Evolutionary conservation across 2,113 vertebrate genomes (phyloP).

Genomic region (Ifrita kowaldi): DNA sequence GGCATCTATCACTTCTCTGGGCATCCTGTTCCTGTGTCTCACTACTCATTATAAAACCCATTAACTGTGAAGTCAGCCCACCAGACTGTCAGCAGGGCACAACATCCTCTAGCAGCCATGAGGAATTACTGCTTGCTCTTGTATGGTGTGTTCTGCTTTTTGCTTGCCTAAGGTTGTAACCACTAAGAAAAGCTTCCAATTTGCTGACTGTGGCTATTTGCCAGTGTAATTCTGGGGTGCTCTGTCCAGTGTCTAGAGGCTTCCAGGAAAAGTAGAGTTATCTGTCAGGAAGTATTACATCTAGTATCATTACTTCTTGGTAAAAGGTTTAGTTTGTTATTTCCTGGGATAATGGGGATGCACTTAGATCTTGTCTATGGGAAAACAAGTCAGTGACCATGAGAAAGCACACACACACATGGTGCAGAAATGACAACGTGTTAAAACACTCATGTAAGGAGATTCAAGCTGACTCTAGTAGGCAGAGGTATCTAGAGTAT

Average conservation of each 20-base stretch:
- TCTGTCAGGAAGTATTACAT: background rate
- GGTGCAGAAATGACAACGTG: background rate
- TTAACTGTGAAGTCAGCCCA: background rate
- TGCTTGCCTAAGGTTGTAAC: background rate
- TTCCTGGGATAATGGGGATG: background rate
- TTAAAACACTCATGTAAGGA: background rate
- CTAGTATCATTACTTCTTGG: background rate
- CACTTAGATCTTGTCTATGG: background rate
- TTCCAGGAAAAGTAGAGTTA: background rate
- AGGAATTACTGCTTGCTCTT: background rate
- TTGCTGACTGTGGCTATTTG: background rate
- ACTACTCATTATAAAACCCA: background rate
- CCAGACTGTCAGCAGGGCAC: background rate
- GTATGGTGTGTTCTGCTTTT: background rate
- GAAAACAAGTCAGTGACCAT: background rate
- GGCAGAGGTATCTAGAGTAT: background rate
- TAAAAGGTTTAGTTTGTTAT: background rate
- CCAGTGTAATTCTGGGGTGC: background rate
- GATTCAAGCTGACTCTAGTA: background rate
- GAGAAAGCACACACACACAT: background rate
- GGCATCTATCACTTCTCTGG: background rate
- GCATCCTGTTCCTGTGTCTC: background rate
- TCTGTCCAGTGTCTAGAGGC: background rate
- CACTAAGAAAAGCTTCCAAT: background rate
- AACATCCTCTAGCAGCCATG: background rate